Conservation (phyloP, 2,888 invertebrate genomes). For the Pyrochroa serraticornis region DNA sequence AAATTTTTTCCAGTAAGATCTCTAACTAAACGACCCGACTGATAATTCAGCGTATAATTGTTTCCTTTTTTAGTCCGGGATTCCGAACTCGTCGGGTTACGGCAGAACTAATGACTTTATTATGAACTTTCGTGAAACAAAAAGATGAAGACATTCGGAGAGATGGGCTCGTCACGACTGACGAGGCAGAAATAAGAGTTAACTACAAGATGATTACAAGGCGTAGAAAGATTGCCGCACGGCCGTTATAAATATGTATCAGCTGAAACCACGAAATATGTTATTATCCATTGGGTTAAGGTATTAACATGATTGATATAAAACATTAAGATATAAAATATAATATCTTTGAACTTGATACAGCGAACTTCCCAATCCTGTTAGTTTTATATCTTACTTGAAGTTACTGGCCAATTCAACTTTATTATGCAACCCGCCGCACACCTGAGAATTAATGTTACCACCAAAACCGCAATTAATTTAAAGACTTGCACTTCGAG, state of each 20-base stretch:
- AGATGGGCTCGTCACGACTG: slow-evolving; percentile 37
- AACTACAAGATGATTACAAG: slow-evolving; percentile 36
- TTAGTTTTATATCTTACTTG: no score
- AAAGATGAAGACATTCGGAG: slow-evolving; percentile 38
- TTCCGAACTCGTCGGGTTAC: background rate
- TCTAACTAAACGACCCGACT: slow-evolving; percentile 1
- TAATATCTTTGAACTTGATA: background rate
- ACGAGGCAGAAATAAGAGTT: slow-evolving; percentile 28
- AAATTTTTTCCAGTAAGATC: background rate
- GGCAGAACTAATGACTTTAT: slow-evolving; percentile 42
- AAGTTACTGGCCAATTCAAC: no score
- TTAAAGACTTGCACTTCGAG: no score
- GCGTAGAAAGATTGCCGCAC: slow-evolving; percentile 29
- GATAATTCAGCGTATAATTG: slow-evolving; percentile 14
- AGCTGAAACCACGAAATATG: slow-evolving; percentile 27
- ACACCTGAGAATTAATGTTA: no score
- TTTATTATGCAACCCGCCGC: no score
- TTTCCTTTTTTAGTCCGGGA: slow-evolving; percentile 4
- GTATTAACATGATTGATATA: slow-evolving; percentile 27
- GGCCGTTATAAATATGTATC: slow-evolving; percentile 28
- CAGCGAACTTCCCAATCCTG: no score
- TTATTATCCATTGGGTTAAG: slow-evolving; percentile 17
- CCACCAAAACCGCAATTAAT: no score
- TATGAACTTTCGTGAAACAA: slow-evolving; percentile 36
- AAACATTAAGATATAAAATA: slow-evolving; percentile 3